Evolutionary conservation across 2,797 vertebrate genomes (phyloP).

Genomic region (Sphenodon punctatus): DNA sequence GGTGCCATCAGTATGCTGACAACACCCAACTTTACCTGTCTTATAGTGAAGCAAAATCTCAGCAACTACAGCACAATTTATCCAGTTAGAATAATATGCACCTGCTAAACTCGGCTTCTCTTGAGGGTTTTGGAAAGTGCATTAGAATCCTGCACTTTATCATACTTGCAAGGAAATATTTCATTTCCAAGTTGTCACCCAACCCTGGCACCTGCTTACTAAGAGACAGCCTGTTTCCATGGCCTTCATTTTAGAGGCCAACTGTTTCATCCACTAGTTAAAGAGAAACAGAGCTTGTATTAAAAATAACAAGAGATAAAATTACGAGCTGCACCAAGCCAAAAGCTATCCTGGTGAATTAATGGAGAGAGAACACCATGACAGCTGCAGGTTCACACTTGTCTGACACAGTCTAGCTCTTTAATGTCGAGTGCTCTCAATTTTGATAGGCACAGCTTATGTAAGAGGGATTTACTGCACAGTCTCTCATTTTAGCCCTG

Average conservation of each 20-base stretch:
- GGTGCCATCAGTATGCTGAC: too few relatives aligned
- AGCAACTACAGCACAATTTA: background rate
- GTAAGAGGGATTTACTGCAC: background rate
- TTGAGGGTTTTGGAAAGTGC: background rate
- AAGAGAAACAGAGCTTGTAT: background rate
- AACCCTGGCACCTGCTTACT: background rate
- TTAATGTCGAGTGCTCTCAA: rapidly evolving
- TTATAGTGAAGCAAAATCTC: background rate
- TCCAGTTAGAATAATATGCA: background rate
- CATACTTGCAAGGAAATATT: constrained; percentile 17
- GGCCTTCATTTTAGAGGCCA: background rate
- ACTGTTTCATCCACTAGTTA: background rate
- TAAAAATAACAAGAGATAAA: constrained; percentile 13
- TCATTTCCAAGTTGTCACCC: background rate
- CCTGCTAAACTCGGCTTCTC: background rate
- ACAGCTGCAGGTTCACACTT: background rate
- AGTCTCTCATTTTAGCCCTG: background rate
- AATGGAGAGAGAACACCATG: background rate
- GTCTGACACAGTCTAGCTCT: background rate
- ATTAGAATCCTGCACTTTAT: background rate
- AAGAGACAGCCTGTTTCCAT: background rate
- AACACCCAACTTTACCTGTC: too few relatives aligned
- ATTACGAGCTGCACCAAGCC: background rate
- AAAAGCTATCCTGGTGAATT: background rate
- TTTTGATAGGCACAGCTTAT: background rate